These are phyloP conservation scores for Blastobasis lacticolella DNA, from an alignment of 2,888 invertebrate species.

Conservation along the genomic window DNA sequence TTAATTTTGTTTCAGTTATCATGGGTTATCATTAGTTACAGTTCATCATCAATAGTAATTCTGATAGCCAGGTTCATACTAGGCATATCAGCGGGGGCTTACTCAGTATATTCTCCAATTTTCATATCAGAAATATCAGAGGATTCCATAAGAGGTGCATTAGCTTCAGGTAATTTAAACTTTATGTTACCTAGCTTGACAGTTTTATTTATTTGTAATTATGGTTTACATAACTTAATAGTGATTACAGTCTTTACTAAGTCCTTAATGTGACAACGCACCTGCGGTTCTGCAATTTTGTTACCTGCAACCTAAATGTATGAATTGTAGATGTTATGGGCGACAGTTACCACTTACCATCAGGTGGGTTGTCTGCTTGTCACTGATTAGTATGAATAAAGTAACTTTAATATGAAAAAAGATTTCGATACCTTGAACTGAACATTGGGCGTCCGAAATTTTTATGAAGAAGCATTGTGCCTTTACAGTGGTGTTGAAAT, in stretches of 20 bases:
- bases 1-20: slow-evolving; percentile 48
- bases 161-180: slow-evolving; percentile 42
- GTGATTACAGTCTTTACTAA: background rate
- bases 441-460: no score
- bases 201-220: background rate
- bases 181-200: background rate
- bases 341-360: no score
- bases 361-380: no score
- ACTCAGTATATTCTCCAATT: slow-evolving; percentile 73
- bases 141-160: slow-evolving; percentile 49
- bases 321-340: background rate
- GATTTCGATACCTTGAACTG: no score
- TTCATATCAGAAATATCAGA: slow-evolving; percentile 78
- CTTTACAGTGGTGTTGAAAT: no score
- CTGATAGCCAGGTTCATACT: slow-evolving; percentile 70
- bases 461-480: no score
- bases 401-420: no score
- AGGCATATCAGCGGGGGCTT: slow-evolving; percentile 73
- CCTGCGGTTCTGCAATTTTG: background rate
- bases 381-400: no score
- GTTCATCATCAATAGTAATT: slow-evolving; percentile 53
- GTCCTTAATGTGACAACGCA: background rate
- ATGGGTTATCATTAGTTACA: slow-evolving; percentile 72
- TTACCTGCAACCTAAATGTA: background rate
- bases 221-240: background rate